Percentiles rank a stretch among this genome's conserved stretches.
Evolutionary conservation across 2,888 invertebrate species (phyloP).

Genomic region (Drosophila pseudotakahashii): DNA sequence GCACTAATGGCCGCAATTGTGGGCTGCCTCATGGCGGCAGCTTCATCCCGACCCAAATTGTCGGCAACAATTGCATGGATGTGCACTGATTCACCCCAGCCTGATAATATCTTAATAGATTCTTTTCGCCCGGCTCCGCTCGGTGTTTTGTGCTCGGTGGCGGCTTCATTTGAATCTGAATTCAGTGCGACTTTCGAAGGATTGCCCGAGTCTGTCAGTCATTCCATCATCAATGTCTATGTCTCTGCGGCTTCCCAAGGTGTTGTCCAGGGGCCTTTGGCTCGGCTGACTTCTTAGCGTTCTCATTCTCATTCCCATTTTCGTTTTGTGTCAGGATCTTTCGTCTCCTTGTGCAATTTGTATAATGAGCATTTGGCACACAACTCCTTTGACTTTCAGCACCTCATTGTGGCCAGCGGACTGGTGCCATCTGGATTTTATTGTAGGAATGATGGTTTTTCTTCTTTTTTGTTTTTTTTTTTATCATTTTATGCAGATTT

Average conservation of each 20-base stretch:
- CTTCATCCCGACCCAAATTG: conserved; percentile 69
- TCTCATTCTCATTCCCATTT: background rate
- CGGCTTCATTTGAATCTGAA: conserved; percentile 71
- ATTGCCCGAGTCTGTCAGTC: conserved; percentile 30
- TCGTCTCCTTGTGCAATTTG: conserved; percentile 66
- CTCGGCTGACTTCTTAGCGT: conserved; percentile 32
- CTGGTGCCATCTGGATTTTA: conserved; percentile 20
- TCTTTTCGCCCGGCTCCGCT: conserved; percentile 58
- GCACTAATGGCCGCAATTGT: conserved; percentile 80
- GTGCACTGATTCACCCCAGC: conserved; percentile 57
- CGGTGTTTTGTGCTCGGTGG: background rate
- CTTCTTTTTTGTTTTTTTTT: conserved; percentile 20
- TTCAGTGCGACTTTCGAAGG: conserved; percentile 42
- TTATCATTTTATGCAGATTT: background rate
- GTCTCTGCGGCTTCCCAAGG: conserved; percentile 27
- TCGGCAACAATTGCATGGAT: conserved; percentile 72
- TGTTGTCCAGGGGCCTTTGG: conserved; percentile 18
- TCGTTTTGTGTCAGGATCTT: conserved; percentile 8
- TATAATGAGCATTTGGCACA: conserved; percentile 72
- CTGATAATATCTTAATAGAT: conserved; percentile 79
- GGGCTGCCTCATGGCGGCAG: conserved; percentile 27
- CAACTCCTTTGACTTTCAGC: conserved; percentile 73
- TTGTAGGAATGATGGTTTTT: background rate
- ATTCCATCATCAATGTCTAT: conserved; percentile 48
- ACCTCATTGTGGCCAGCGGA: conserved; percentile 58